Evolutionary conservation across 2,888 invertebrate species (phyloP), one percentile per base, ranked within the genome.

Genomic region (Itoplectis maculator): DNA sequence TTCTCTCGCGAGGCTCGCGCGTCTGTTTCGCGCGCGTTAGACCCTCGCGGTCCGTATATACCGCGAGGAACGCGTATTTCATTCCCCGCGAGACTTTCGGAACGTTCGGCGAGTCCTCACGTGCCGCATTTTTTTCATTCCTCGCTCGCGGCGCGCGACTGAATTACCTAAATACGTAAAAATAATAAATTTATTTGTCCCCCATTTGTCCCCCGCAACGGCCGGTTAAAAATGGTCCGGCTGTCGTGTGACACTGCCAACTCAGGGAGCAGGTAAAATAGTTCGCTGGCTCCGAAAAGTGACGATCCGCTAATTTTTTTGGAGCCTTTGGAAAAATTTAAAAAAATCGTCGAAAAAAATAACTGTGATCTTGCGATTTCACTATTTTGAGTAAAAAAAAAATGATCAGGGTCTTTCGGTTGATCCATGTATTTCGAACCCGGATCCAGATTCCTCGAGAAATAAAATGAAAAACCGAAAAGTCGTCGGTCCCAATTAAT

Each of bases 1-100:
- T 63, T 77, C 9, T 76, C 82, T 83, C 73, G 70, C 66, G 59
- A n/a, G 84, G 76, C 61, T 47, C 79, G n/a, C 79, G 74, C 63
- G 45, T 65, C 42, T 47, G 59, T 76, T 79, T 76, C 68, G 74
- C 80, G 74, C 80, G 68, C 72, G 61, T 65, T 66, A 29, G 61
- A 42, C 63, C 69, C 66, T 61, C 61, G 66, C 56, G 37, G 61
- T 37, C 8, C 9, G 15, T 61, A 18, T 23, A 73, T 65, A 65
- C 9, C 66, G 56, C 49, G 47, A n/a, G 68, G 66, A 37, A 9
- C 15, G 37, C 37, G 15, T 61, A 18, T 59, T 61, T 54, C 35
- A 42, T 35, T 76, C 20, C n/a, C n/a, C 70, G 56, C 49, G 51
- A 66, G 70, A 81, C 49, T 47, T 75, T 15, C 15, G n/a, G 8